These are phyloP conservation scores for Microhierax caerulescens DNA, from an alignment of 2,797 vertebrate genomes.

Conservation along the genomic window DNA sequence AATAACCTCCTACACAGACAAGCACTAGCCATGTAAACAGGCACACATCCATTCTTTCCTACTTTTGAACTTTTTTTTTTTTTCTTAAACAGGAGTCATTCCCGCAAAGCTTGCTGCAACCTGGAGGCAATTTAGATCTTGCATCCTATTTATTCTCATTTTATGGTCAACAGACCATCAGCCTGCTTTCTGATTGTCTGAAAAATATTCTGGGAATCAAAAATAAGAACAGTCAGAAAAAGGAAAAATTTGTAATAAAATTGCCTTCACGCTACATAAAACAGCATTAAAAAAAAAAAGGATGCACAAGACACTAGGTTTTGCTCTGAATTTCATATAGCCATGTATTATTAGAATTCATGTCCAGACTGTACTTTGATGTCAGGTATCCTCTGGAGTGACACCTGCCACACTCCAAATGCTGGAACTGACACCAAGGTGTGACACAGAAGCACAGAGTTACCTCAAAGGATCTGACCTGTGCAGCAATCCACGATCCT, in stretches of 20 bases:
- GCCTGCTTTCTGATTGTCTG: background rate
- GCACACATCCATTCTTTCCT: background rate
- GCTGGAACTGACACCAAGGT: background rate
- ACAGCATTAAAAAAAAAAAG: background rate
- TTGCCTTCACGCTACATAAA: background rate
- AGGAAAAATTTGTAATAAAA: background rate
- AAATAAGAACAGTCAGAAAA: background rate
- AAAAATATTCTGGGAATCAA: background rate
- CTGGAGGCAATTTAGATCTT: background rate
- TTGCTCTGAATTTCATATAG: background rate
- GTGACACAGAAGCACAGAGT: rapidly evolving
- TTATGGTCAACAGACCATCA: background rate
- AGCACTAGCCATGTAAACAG: background rate
- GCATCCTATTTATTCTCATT: background rate
- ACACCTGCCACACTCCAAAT: background rate
- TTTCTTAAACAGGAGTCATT: background rate
- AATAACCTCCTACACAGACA: background rate
- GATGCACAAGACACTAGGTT: background rate
- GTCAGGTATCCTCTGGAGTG: background rate
- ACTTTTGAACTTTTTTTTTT: background rate
- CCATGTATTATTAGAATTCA: background rate
- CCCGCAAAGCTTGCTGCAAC: background rate
- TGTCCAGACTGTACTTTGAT: background rate
- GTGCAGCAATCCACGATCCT: background rate
- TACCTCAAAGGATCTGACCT: background rate